Conservation (phyloP, 2,797 vertebrate genomes). For the Netta rufina region DNA sequence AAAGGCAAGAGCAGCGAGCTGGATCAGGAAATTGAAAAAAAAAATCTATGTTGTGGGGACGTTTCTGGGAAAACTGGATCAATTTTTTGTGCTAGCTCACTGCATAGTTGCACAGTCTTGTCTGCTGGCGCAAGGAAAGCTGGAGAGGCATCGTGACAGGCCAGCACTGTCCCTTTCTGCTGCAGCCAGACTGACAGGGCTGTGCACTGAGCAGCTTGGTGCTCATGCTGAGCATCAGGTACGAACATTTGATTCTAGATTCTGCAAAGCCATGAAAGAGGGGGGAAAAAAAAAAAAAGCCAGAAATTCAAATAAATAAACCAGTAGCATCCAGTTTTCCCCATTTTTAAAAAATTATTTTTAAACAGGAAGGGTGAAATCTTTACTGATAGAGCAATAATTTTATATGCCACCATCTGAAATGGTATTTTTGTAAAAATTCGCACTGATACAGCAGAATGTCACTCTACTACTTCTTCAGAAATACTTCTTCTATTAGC, state of each 20-base stretch:
- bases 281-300: neutral
- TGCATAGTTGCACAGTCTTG: neutral
- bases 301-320: neutral
- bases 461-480: neutral
- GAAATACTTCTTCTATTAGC: neutral
- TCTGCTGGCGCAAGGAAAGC: neutral
- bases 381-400: neutral
- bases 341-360: neutral
- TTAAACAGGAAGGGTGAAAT: neutral
- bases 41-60: accelerated
- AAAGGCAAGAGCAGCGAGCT: neutral
- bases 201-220: neutral
- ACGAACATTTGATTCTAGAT: neutral
- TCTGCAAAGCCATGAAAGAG: neutral
- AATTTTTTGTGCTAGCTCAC: neutral
- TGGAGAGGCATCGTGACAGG: neutral
- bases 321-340: neutral
- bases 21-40: neutral
- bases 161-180: neutral
- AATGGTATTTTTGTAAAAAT: neutral
- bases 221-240: neutral
- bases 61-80: neutral
- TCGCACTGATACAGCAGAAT: neutral
- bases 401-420: neutral
- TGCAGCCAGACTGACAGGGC: neutral